A percentile compares a stretch with the other conserved stretches of the same genome.
These are phyloP conservation scores for Xanthia togata DNA, from an alignment of 2,888 invertebrate species.

Conservation along the genomic window DNA sequence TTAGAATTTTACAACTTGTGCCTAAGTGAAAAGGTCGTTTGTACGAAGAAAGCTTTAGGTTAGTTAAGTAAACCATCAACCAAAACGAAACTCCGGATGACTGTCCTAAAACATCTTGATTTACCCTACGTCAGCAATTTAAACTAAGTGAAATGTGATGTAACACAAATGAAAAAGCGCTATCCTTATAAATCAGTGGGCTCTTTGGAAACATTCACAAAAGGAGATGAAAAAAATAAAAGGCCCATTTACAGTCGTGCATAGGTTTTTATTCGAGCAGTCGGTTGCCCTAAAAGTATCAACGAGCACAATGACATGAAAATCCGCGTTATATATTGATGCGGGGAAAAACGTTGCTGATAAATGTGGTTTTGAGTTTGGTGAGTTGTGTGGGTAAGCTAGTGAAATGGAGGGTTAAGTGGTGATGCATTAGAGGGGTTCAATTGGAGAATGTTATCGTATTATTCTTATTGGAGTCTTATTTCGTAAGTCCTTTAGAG, in stretches of 20 bases:
- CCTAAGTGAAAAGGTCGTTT: not conserved
- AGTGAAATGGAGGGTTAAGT: not conserved
- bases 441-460: no score
- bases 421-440: no score
- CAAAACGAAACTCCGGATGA: constrained; percentile 23
- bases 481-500: no score
- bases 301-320: constrained; percentile 47
- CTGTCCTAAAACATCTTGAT: constrained; percentile 33
- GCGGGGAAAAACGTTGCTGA: constrained; percentile 21
- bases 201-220: constrained; percentile 46
- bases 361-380: constrained; percentile 19
- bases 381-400: constrained; percentile 4
- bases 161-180: constrained; percentile 47
- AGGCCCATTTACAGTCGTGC: constrained; percentile 57
- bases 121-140: constrained; percentile 28
- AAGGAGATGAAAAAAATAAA: constrained; percentile 62
- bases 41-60: not conserved
- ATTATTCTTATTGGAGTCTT: no score
- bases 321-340: constrained; percentile 51
- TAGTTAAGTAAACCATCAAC: constrained; percentile 18
- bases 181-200: constrained; percentile 54
- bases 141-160: constrained; percentile 52
- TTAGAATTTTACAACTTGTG: not conserved
- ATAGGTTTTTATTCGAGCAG: constrained; percentile 62
- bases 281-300: constrained; percentile 13